Percentiles rank a stretch among this genome's conserved stretches.
phyloP scores from a whole-genome alignment of 2,888 invertebrate species.

The Psococerastis gibbosa region DNA sequence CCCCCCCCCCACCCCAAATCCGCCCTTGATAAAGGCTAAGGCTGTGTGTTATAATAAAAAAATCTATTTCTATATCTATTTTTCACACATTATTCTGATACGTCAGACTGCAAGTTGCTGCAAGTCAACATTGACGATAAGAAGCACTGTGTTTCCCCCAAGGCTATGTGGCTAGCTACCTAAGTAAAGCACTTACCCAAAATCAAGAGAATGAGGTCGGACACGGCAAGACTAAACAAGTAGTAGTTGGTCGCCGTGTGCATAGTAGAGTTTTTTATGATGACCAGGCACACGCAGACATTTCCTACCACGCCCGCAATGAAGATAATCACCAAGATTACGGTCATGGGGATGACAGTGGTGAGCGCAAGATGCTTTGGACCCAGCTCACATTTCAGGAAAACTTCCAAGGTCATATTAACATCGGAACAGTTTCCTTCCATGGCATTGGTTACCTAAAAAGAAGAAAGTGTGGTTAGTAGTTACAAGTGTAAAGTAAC shows the following conservation, averaged over 20 bases:
- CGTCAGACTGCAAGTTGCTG: too few relatives aligned
- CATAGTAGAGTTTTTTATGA: constrained; percentile 59
- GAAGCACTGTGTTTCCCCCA: too few relatives aligned
- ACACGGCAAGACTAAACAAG: constrained; percentile 70
- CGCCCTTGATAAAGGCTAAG: too few relatives aligned
- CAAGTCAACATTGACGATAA: too few relatives aligned
- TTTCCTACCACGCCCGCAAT: constrained; percentile 71
- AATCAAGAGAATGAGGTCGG: constrained; percentile 60
- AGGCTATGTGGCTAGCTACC: too few relatives aligned
- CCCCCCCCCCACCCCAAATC: too few relatives aligned
- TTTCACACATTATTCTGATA: too few relatives aligned
- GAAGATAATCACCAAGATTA: constrained; percentile 54
- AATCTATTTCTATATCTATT: too few relatives aligned
- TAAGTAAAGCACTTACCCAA: constrained; percentile 77
- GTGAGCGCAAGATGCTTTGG: constrained; percentile 38
- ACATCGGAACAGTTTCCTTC: constrained; percentile 23
- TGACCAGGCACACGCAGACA: constrained; percentile 66
- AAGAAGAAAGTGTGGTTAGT: too few relatives aligned
- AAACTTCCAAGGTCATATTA: constrained; percentile 41
- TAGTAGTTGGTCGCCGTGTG: constrained; percentile 87
- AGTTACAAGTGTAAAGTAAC: too few relatives aligned
- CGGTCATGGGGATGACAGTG: constrained; percentile 34
- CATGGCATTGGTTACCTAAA: too few relatives aligned
- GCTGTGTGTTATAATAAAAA: too few relatives aligned
- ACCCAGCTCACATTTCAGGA: constrained; percentile 37